Evolutionary conservation across 1,140 invertebrate genomes (phyloP), one percentile per base, ranked within the genome.

Genomic region (Danaus plexippus): DNA sequence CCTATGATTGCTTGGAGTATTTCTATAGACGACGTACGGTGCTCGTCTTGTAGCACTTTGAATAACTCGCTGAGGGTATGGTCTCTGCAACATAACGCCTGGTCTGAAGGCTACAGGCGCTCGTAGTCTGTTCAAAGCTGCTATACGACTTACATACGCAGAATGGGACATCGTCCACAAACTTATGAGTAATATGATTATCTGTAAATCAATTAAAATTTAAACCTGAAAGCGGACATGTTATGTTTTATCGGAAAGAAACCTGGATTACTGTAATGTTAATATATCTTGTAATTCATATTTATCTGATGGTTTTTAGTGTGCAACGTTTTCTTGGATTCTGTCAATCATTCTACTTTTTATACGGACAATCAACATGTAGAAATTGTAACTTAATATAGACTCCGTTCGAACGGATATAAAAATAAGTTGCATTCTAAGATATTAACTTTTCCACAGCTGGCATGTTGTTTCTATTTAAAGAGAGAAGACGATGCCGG

Each of bases 11-110:
- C 7, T 32, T 11, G 78, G 74, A 1, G 67, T 40, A 63, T 75
- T 79, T 44, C 80, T 73, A 49, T 82, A 83, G 0, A 83, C 48
- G 1, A 82, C 63, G 55, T 75, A 80, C 7, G 80, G 80, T n/a
- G 69, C 62, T 53, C 82, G 54, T 32, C 81, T 66, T 1, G 78
- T 77, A 2, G 79, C 68, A 1, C 71, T 64, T 12, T 61, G 69
- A 18, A 77, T 54, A 2, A 80, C 43, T 7, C 73, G 62, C 3
- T 64, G 73, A 9, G 71, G 70, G 0, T 52, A 59, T 66, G 70
- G 69, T 11, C 77, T 61, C 9, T 72, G 69, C 50, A 83, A 52
- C 11, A 66, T 64, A n/a, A 80, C 58, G 1, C 80, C 82, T 0
- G 82, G 78, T 7, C 82, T 58, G 63, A 85, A 80, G 1, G 71